Percentiles rank a stretch among this genome's conserved stretches.
phyloP scores from a whole-genome alignment of 2,888 invertebrate genomes.

The Synergus laeviventris region DNA sequence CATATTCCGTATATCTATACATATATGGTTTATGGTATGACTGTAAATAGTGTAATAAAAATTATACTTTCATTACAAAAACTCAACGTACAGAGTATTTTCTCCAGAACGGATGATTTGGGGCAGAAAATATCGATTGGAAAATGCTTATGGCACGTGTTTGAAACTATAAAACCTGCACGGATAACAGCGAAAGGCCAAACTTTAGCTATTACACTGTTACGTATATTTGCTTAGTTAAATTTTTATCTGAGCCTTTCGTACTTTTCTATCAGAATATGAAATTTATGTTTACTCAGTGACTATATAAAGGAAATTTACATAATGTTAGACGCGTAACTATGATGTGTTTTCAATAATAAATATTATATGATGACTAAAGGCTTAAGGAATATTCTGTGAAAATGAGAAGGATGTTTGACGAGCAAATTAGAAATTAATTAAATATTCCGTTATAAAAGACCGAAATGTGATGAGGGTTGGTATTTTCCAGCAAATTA shows the following conservation, averaged over 20 bases:
- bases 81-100: neutral
- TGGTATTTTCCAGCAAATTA: neutral
- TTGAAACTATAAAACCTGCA: constrained; percentile 10
- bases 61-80: neutral
- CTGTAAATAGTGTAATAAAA: neutral
- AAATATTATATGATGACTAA: no score
- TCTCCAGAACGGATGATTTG: constrained; percentile 8
- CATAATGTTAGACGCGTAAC: no score
- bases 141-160: constrained; percentile 25
- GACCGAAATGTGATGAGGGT: neutral
- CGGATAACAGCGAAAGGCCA: neutral
- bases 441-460: neutral
- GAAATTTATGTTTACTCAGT: no score
- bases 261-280: no score
- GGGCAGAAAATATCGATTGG: constrained; percentile 29
- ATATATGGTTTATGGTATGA: neutral
- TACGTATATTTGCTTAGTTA: neutral
- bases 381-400: no score
- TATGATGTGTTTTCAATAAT: no score
- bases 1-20: neutral
- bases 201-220: neutral
- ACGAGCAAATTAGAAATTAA: neutral
- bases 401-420: neutral
- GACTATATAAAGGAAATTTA: no score
- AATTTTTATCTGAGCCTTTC: no score